A percentile compares a stretch with the other conserved stretches of the same genome.
Conservation (phyloP, 2,113 vertebrate species). For the Larimichthys crocea region DNA sequence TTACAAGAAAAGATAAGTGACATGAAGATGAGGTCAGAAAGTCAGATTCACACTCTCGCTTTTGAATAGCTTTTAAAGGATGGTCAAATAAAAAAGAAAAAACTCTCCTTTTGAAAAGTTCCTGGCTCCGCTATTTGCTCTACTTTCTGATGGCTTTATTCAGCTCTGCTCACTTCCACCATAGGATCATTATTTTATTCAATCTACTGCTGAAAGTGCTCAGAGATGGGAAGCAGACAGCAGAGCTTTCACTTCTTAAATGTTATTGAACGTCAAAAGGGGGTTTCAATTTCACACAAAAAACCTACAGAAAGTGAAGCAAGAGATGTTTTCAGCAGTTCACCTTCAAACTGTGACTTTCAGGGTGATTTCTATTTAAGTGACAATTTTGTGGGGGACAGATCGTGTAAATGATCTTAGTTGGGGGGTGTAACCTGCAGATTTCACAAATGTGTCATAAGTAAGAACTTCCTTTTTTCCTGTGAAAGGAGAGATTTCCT, state of each 20-base stretch:
- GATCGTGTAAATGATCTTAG: slow-evolving; percentile 25
- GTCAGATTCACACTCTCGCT: not conserved
- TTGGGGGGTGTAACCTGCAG: slow-evolving; percentile 46
- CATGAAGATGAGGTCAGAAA: not conserved
- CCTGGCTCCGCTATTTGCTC: not conserved
- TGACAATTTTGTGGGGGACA: slow-evolving; percentile 9
- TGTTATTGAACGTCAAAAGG: slow-evolving; percentile 39
- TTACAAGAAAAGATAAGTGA: not conserved
- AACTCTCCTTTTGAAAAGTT: not conserved
- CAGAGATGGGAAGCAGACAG: slow-evolving; percentile 24
- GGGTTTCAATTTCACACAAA: slow-evolving; percentile 25
- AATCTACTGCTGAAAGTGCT: slow-evolving; percentile 35
- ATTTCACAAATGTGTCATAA: slow-evolving; percentile 71
- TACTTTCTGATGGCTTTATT: slow-evolving; percentile 18
- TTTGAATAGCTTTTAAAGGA: not conserved
- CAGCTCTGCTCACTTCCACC: slow-evolving; percentile 21
- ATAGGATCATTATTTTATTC: slow-evolving; percentile 27
- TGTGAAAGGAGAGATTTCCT: slow-evolving; percentile 73
- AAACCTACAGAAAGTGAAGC: not conserved
- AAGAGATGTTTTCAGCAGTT: slow-evolving; percentile 11
- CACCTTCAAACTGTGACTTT: slow-evolving; percentile 1
- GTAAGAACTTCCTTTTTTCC: slow-evolving; percentile 72
- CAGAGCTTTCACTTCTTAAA: slow-evolving; percentile 37
- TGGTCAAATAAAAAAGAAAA: slow-evolving; percentile 1
- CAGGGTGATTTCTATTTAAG: not conserved